A percentile compares a stretch with the other conserved stretches of the same genome.
phyloP scores from a whole-genome alignment of 2,888 invertebrate genomes.

The Nomada flava region DNA sequence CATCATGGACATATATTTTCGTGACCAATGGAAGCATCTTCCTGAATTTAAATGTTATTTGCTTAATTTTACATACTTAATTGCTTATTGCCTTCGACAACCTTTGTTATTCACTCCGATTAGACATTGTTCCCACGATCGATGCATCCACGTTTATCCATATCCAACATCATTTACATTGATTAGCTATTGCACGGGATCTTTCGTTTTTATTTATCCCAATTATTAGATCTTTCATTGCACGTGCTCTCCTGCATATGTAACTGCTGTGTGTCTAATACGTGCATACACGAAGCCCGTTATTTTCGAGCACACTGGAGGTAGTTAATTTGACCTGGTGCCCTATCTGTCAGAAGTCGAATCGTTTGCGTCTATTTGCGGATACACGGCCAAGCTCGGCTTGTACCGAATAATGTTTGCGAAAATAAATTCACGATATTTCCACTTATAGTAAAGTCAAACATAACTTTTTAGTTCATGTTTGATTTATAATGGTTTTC shows the following conservation, averaged over 20 bases:
- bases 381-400: conserved; percentile 56
- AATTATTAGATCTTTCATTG: conserved; percentile 32
- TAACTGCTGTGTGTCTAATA: background rate
- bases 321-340: conserved; percentile 76
- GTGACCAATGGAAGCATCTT: conserved; percentile 67
- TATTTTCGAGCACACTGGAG: conserved; percentile 69
- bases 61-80: background rate
- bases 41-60: conserved; percentile 5
- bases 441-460: conserved; percentile 3
- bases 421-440: conserved; percentile 41
- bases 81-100: background rate
- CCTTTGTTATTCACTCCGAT: background rate
- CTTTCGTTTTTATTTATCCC: conserved; percentile 27
- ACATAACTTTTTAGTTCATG: background rate
- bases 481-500: background rate
- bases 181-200: conserved; percentile 9
- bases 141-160: conserved; percentile 1
- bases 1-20: conserved; percentile 64
- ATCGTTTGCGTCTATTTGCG: conserved; percentile 75
- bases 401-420: conserved; percentile 37
- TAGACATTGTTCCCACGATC: background rate
- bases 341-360: conserved; percentile 77
- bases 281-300: conserved; percentile 48
- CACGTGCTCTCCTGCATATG: conserved; percentile 10
- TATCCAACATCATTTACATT: conserved; percentile 14